Base-by-base conservation (phyloP, 2,888 invertebrate genomes). In the Altica lythri region DNA sequence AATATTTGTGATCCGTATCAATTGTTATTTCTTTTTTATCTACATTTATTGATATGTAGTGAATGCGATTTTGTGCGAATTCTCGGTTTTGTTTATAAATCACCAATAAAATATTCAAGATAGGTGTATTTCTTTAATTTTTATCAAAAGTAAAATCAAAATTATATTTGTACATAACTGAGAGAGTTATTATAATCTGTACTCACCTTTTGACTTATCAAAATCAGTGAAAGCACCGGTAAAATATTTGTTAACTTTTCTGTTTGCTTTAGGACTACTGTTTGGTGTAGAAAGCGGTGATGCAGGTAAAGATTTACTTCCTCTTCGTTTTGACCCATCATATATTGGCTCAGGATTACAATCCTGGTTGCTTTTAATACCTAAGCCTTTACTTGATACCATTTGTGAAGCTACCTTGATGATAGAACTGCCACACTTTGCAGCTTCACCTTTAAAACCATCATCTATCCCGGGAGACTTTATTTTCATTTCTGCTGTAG, bases 251-350 rank as follows among this genome's bases (percentile, higher is more conserved):
- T 88, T 87, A 44, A 76, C 74, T 19, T 69, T 65, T 40, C 82
- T 77, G 61, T 76, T 73, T 12, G 80, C 77, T 70, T 81, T 84
- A 0, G 86, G 86, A 37, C 85, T 85, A 16, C 76, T 72, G 10
- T 74, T 76, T 0, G 87, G 88, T 9, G 88, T 83, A 50, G 82
- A 77, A 2, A 83, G 72, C 0, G 89, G 89, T 1, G 87, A 84
- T 0, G 83, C 82, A 0, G 90, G 90, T 56, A 89, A 75, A 13
- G 88, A 89, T 75, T 80, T 84, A 72, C 88, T 89, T 57, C 85
- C 87, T 56, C 87, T 80, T 1, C 86, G 77, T 49, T 76, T 68
- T 57, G 65, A 72, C 61, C 73, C 69, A 59, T 73, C 70, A 76
- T 78, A 74, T 32, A 71, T 71, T 49, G 69, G 68, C 16, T 13